Evolutionary conservation across 2,113 vertebrate genomes (phyloP), one percentile per base, ranked within the genome.

Genomic region (Nothoprocta perdicaria): DNA sequence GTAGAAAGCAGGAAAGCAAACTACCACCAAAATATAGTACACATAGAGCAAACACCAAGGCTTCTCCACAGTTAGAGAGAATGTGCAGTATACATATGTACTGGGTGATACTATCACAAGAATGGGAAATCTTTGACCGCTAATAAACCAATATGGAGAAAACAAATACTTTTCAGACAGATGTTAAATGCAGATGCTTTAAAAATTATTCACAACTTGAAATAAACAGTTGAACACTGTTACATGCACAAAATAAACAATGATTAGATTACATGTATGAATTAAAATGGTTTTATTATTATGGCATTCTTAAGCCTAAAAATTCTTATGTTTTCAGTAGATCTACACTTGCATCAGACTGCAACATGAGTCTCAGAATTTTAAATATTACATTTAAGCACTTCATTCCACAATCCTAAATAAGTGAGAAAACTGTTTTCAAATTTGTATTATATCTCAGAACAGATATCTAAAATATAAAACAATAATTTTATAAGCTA

Each of bases 231-330:
- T 91, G 7, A 68, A 85, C 91, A 72, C 35, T 67, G 10, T 80
- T 85, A 67, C 89, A 92, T 91, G 87, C 92, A 92, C 48, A 72
- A 67, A 79, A 91, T 71, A 27, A 92, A 74, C 67, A 94, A 65
- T 63, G 83, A 74, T 46, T 82, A 61, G 68, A 95, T 77, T 80
- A 62, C 78, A 88, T 10, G 1, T 84, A 41, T 74, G 41, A 86
- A 89, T 71, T 78, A 48, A 94, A 85, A 85, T 85, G 38, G 6
- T 17, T 85, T 93, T 78, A 86, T 65, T 80, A 93, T 79, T 87
- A 92, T 93, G 84, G 72, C 79, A 92, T 31, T 88, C 21, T 66
- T 73, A 23, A 58, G 41, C 23, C 52, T 80, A 31, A 63, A 66
- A 82, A 55, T 16, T 41, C 23, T 82, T 5, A 18, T 22, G 14